Conservation (phyloP, 2,888 invertebrate genomes). For the Odontothrips loti region DNA sequence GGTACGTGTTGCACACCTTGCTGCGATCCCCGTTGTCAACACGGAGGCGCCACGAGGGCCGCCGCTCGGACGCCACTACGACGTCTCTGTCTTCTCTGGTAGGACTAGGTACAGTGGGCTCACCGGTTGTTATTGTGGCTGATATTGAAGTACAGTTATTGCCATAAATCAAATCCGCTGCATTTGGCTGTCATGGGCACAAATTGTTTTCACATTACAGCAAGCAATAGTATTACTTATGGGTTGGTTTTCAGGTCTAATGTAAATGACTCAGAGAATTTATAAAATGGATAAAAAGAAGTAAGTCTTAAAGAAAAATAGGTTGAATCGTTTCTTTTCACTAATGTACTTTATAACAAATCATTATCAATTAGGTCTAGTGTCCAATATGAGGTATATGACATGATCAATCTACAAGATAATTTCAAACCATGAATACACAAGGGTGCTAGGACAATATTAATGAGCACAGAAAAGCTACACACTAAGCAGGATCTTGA, state of each 20-base stretch:
- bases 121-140: slow-evolving; percentile 48
- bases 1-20: slow-evolving; percentile 60
- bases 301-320: no score
- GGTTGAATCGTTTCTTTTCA: not conserved
- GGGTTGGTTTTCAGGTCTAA: no score
- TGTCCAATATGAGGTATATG: not conserved
- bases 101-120: slow-evolving; percentile 38
- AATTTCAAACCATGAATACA: slow-evolving; percentile 12
- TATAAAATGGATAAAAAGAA: no score
- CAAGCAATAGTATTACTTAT: not conserved
- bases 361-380: no score
- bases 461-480: slow-evolving; percentile 10
- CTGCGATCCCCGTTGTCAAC: slow-evolving; percentile 71
- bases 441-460: slow-evolving; percentile 4
- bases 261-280: not conserved
- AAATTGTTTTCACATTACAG: slow-evolving; percentile 22
- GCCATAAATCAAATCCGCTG: slow-evolving; percentile 24
- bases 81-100: slow-evolving; percentile 34
- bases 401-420: not conserved
- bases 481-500: slow-evolving; percentile 16
- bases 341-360: no score
- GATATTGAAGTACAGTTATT: slow-evolving; percentile 25
- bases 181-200: slow-evolving; percentile 25
- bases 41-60: slow-evolving; percentile 87
- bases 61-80: slow-evolving; percentile 60